Conservation (phyloP, 64 coral and sea anemone species). For the Catalaphyllia jardinei region DNA sequence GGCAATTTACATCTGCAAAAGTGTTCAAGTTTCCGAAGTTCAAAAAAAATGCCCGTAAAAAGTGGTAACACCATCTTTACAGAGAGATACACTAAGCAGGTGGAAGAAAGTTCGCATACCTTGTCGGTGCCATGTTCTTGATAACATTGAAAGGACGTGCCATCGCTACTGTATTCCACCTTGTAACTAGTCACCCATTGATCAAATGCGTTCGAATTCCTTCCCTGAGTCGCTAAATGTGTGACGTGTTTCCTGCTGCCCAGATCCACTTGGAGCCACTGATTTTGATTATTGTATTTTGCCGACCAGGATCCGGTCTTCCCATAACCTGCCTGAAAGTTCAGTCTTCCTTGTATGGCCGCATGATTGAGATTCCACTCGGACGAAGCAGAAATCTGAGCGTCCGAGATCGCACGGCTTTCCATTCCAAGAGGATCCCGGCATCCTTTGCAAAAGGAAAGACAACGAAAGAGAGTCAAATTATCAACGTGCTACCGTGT, state of each 20-base stretch:
- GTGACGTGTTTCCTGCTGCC: background rate
- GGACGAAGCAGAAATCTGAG: background rate
- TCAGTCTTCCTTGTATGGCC: background rate
- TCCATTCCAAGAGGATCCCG: constrained; percentile 34
- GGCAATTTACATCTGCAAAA: no score
- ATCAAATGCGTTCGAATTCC: background rate
- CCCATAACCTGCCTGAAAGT: background rate
- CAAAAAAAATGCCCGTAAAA: no score
- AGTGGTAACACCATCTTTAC: no score
- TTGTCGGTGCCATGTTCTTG: background rate
- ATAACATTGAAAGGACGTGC: background rate
- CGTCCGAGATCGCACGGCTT: constrained; percentile 2
- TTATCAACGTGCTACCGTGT: no score
- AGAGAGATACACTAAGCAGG: background rate
- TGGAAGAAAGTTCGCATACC: background rate
- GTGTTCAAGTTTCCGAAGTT: no score
- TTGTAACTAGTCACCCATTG: constrained; percentile 34
- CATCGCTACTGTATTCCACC: background rate
- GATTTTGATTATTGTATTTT: background rate
- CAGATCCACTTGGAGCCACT: constrained; percentile 40
- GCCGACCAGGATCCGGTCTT: constrained; percentile 31
- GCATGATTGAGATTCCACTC: background rate
- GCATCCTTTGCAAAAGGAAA: background rate
- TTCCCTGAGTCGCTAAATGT: constrained; percentile 26
- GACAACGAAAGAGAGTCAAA: no score